A percentile compares a stretch with the other conserved stretches of the same genome.
phyloP scores from a whole-genome alignment of 2,113 vertebrate genomes.

The Osmerus eperlanus region DNA sequence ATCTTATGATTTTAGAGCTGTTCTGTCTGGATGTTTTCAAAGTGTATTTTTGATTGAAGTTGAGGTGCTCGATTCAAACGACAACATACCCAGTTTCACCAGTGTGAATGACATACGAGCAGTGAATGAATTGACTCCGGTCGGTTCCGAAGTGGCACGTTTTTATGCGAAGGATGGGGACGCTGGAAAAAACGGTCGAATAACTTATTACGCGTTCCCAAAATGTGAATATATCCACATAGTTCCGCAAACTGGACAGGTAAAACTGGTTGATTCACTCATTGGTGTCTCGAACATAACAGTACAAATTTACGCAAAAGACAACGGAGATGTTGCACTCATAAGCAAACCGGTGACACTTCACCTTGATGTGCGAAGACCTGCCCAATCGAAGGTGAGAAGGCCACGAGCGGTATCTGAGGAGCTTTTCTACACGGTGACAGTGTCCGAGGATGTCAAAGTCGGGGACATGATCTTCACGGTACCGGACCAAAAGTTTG shows the following conservation, averaged over 20 bases:
- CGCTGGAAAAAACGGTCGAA: conserved; percentile 61
- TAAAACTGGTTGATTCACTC: conserved; percentile 66
- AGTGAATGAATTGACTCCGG: conserved; percentile 60
- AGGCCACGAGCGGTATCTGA: conserved; percentile 57
- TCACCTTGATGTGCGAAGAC: conserved; percentile 38
- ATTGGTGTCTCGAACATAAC: conserved; percentile 51
- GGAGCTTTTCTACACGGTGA: conserved; percentile 71
- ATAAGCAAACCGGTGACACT: conserved; percentile 58
- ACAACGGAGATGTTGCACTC: conserved; percentile 59
- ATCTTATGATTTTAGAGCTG: conserved; percentile 60
- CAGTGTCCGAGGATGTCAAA: conserved; percentile 64
- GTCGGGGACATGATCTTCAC: conserved; percentile 81
- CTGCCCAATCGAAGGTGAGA: conserved; percentile 28
- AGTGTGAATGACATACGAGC: conserved; percentile 42
- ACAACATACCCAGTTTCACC: conserved; percentile 66
- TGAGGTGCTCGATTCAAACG: conserved; percentile 70
- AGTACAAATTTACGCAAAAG: conserved; percentile 59
- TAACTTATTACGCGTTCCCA: conserved; percentile 63
- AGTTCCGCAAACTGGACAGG: conserved; percentile 70
- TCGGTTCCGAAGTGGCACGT: conserved; percentile 63
- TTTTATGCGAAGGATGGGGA: conserved; percentile 65
- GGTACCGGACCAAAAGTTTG: conserved; percentile 73
- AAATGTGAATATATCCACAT: conserved; percentile 63
- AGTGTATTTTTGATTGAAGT: conserved; percentile 55
- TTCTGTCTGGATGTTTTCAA: conserved; percentile 42